Percentiles rank a stretch among this genome's conserved stretches.
Conservation (phyloP, 2,113 vertebrate species). For the Ceuthmochares aereus region DNA sequence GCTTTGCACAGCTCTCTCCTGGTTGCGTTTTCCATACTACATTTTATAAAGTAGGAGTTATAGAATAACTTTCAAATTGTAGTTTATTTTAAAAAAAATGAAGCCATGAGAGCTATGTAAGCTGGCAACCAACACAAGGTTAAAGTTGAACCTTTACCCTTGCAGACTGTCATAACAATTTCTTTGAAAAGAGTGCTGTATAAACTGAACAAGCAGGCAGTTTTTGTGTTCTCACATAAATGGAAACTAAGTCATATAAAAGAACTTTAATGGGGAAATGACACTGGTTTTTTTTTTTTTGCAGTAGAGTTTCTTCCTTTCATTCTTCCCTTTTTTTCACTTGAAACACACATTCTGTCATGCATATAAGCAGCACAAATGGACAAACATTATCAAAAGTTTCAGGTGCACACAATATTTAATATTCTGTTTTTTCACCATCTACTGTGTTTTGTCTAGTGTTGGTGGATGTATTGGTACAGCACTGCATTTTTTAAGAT, state of each 20-base stretch:
- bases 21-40: not conserved
- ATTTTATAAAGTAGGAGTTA: constrained; percentile 4
- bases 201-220: constrained; percentile 7
- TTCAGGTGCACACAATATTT: not conserved
- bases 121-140: constrained; percentile 16
- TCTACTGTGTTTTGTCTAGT: not conserved
- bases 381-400: not conserved
- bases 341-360: constrained; percentile 36
- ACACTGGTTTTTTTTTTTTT: not conserved
- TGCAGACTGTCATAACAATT: constrained; percentile 37
- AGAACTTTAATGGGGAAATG: constrained; percentile 34
- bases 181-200: constrained; percentile 15
- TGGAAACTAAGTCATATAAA: constrained; percentile 46
- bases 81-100: not conserved
- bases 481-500: not conserved
- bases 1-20: not conserved
- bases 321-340: constrained; percentile 5
- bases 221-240: constrained; percentile 44
- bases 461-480: not conserved
- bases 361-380: not conserved
- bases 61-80: not conserved
- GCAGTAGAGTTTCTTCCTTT: constrained; percentile 14
- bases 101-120: not conserved
- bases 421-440: not conserved
- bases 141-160: constrained; percentile 18